Evolutionary conservation across 2,113 vertebrate genomes (phyloP).

Genomic region (Rhombomys opimus): DNA sequence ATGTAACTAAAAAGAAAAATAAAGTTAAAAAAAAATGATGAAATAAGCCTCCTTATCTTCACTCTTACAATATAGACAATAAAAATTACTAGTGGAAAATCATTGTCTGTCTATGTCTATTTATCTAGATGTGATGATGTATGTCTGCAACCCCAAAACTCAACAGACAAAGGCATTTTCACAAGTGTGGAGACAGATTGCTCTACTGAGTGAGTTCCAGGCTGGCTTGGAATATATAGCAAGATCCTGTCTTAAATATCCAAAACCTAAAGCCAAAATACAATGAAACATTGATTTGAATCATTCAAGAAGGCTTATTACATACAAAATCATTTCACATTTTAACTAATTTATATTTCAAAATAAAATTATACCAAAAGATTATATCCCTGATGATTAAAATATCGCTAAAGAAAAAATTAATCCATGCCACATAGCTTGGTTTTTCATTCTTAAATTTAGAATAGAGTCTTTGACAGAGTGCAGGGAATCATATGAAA

Average conservation of each 20-base stretch:
- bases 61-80: slow-evolving; percentile 72
- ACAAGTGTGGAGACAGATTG: neutral
- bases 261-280: neutral
- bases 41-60: slow-evolving; percentile 69
- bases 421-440: slow-evolving; percentile 32
- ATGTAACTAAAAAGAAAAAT: too few species aligned
- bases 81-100: slow-evolving; percentile 86
- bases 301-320: slow-evolving; percentile 88
- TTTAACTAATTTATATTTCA: slow-evolving; percentile 72
- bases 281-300: slow-evolving; percentile 84
- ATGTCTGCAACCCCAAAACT: neutral
- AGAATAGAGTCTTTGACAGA: neutral
- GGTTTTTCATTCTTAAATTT: slow-evolving; percentile 61
- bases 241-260: neutral
- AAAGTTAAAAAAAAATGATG: too few species aligned
- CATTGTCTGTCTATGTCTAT: slow-evolving; percentile 87
- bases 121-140: slow-evolving; percentile 50
- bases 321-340: slow-evolving; percentile 78
- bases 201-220: neutral
- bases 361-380: slow-evolving; percentile 42
- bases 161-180: neutral
- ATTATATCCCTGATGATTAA: slow-evolving; percentile 65
- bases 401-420: slow-evolving; percentile 44
- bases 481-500: too few species aligned
- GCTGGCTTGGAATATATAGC: neutral